Base-by-base conservation (phyloP, 2,888 invertebrate genomes). In the Seira musarum region DNA sequence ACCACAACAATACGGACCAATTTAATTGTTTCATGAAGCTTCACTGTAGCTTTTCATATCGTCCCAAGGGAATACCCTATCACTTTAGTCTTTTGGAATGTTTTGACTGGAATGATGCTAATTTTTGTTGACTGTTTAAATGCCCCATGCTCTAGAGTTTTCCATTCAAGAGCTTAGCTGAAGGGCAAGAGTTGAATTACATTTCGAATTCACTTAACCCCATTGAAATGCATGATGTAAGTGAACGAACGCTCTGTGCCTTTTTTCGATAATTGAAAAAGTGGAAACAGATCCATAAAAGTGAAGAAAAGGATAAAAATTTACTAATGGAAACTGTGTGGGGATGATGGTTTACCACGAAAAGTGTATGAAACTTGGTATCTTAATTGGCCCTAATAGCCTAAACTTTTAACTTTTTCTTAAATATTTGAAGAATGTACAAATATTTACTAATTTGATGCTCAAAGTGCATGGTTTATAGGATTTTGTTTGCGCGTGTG, bases 341-440 rank as follows among this genome's bases (percentile, higher is more conserved):
- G 15, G 17, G 13, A 3, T 13, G 53, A 21, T 3, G 63, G 35
- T 71, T 70, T 77, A 77, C 3, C 53, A 53, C 57, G 57, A 30
- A 57, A 30, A 77, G 77, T 64, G 65, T 65, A 71, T 78, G 71
- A 72, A 78, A 78, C 40, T 57, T 57, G 78, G 78, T 30, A 78
- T 78, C 65, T 78, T 78, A 78, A 78, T 78, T 78, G 60, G 60
- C 78, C 67, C 71, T 71, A 78, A 78, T 78, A 66, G 67, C 53
- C 15, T 53, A 30, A 30, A 30, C 30, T 30, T 30, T 30, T 8
- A 30, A 30, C 30, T n/a, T 71, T 65, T 24, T 8, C 40, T 40
- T 8, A 53, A 78, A 24, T 66, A 49, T 61, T 71, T 72, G 19
- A 15, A 57, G 66, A 70, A 77, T 70, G 53, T 21, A 1, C 19